Conservation (phyloP, 2,797 vertebrate species). For the Staurois parvus region DNA sequence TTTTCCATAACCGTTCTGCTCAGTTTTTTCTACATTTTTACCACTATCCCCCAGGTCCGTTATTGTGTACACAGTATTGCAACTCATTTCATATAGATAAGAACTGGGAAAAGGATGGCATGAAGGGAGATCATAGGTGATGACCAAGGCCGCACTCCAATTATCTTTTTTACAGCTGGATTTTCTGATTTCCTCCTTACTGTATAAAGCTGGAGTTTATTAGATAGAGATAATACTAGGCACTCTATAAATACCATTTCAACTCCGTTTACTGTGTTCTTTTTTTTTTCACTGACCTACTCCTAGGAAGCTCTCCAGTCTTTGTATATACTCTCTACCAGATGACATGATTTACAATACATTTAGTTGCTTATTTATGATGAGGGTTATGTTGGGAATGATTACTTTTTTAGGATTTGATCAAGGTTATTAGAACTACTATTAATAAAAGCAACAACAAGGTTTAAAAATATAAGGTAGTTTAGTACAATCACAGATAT, state of each 20-base stretch:
- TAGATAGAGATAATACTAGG: neutral
- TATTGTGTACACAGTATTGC: neutral
- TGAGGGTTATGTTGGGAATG: neutral
- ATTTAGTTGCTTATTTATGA: neutral
- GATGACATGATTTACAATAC: neutral
- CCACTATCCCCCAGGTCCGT: neutral
- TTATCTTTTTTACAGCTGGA: neutral
- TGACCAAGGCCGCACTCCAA: neutral
- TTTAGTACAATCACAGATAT: neutral
- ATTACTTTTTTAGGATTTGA: neutral
- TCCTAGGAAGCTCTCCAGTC: neutral
- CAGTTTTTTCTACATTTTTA: neutral
- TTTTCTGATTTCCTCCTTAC: neutral
- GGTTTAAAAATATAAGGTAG: neutral
- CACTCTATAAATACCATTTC: neutral
- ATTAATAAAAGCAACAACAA: neutral
- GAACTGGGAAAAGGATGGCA: neutral
- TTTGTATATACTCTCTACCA: neutral
- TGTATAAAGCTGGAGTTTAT: neutral
- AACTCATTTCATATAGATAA: slow-evolving; percentile 1
- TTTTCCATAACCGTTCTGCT: neutral
- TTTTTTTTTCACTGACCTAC: neutral
- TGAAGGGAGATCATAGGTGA: slow-evolving; percentile 1
- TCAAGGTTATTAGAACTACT: neutral
- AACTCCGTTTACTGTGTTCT: neutral